phyloP scores from a whole-genome alignment of 2,797 vertebrate genomes.

The Neosilurus hyrtlii region DNA sequence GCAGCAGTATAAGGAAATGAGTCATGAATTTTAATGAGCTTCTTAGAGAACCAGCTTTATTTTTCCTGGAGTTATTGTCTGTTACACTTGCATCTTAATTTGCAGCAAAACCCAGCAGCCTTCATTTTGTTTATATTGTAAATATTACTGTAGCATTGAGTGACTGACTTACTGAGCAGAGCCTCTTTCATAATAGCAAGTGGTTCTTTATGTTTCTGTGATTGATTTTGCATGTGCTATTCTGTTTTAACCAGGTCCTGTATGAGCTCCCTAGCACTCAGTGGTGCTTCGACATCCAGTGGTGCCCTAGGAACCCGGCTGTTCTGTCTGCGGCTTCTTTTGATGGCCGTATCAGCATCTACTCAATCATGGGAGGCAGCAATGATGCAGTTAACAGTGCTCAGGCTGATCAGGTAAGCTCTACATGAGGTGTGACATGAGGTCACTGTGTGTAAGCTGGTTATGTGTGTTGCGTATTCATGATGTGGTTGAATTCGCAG shows the following conservation, averaged over 20 bases:
- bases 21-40: no score
- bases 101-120: no score
- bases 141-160: neutral
- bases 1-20: no score
- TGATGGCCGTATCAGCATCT: conserved; percentile 87
- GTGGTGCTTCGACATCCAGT: conserved; percentile 98
- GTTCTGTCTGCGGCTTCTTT: conserved; percentile 92
- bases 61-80: no score
- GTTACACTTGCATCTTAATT: no score
- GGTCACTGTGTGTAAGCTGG: neutral
- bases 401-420: conserved; percentile 84
- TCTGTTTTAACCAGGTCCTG: conserved; percentile 77
- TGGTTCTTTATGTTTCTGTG: neutral
- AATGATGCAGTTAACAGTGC: conserved; percentile 79
- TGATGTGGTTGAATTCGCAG: conserved; percentile 62
- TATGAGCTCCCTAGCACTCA: conserved; percentile 93
- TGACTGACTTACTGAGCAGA: neutral
- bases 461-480: neutral
- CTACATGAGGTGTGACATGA: neutral
- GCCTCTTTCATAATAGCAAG: neutral
- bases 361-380: conserved; percentile 95
- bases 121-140: neutral
- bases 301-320: conserved; percentile 94
- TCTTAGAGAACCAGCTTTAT: no score
- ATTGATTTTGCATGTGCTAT: neutral